Conservation (phyloP, 2,797 vertebrate genomes). For the Brachyalestes nurse region DNA sequence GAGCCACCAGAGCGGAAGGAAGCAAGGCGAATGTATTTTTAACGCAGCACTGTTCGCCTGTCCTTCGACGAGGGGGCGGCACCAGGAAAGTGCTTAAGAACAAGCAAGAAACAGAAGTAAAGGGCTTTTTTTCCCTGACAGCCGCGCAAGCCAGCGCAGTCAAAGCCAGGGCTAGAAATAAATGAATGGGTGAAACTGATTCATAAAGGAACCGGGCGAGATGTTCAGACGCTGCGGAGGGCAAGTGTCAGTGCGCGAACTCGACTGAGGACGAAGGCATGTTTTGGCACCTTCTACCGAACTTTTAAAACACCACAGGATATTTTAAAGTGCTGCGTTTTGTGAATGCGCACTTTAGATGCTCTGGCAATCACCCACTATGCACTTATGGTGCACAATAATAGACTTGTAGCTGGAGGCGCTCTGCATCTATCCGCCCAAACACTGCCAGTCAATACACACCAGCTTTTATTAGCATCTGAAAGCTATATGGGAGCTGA, state of each 20-base stretch:
- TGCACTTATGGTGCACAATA: slow-evolving; percentile 14
- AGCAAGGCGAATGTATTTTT: slow-evolving; percentile 41
- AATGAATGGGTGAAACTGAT: slow-evolving; percentile 29
- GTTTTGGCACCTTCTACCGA: slow-evolving; percentile 19
- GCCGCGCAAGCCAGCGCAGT: slow-evolving; percentile 21
- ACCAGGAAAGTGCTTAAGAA: slow-evolving; percentile 25
- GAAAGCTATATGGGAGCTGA: neutral
- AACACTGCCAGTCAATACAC: slow-evolving; percentile 21
- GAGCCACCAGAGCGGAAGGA: slow-evolving; percentile 5
- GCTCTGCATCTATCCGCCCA: slow-evolving; percentile 27
- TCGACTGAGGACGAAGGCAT: neutral
- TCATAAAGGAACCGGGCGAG: slow-evolving; percentile 19
- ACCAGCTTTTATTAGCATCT: neutral
- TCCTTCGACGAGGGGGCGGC: slow-evolving; percentile 33
- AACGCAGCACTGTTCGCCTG: slow-evolving; percentile 39
- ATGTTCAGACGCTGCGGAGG: slow-evolving; percentile 9
- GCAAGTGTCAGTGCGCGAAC: neutral
- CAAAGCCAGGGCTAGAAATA: slow-evolving; percentile 8
- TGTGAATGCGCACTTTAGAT: slow-evolving; percentile 35
- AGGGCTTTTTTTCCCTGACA: neutral
- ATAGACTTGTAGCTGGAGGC: slow-evolving; percentile 29
- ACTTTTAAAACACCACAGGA: slow-evolving; percentile 37
- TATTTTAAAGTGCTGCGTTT: slow-evolving; percentile 26
- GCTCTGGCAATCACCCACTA: slow-evolving; percentile 27
- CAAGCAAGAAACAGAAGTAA: slow-evolving; percentile 12